phyloP scores from a whole-genome alignment of 1,140 invertebrate species.

The Drosophila burlai region DNA sequence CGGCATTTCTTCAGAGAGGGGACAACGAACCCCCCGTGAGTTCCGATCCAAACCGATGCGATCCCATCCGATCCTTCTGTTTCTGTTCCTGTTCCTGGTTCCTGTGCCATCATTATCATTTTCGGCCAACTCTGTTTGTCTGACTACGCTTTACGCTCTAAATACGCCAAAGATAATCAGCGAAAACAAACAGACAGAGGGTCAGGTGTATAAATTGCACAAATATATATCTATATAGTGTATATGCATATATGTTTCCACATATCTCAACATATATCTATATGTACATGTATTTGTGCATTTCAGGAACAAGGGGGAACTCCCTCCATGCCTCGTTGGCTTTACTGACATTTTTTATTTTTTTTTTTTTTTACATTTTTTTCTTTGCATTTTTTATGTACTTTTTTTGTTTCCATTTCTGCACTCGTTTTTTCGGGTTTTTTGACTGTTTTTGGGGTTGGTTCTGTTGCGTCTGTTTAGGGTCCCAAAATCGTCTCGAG shows the following conservation, averaged over 20 bases:
- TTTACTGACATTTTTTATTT: conserved; percentile 23
- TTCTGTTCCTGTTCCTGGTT: conserved; percentile 11
- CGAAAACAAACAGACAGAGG: conserved; percentile 80
- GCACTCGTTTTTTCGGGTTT: conserved; percentile 30
- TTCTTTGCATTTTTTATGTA: not conserved
- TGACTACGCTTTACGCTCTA: conserved; percentile 85
- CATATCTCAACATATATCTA: conserved; percentile 40
- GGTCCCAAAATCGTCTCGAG: conserved; percentile 45
- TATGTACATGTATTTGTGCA: not conserved
- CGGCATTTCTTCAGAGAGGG: conserved; percentile 43
- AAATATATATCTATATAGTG: conserved; percentile 21
- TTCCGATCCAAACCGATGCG: not conserved
- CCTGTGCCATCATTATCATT: conserved; percentile 38
- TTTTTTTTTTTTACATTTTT: conserved; percentile 3
- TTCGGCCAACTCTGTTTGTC: conserved; percentile 61
- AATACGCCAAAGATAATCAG: conserved; percentile 85
- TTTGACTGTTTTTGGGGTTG: conserved; percentile 45
- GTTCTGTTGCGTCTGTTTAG: conserved; percentile 46
- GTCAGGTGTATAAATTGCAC: conserved; percentile 78
- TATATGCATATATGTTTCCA: conserved; percentile 15
- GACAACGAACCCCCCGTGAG: not conserved
- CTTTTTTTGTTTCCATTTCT: conserved; percentile 18
- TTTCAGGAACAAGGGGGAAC: conserved; percentile 39
- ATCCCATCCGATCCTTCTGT: not conserved
- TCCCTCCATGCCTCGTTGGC: conserved; percentile 55